Percentiles rank a stretch among this genome's conserved stretches.
phyloP scores from a whole-genome alignment of 2,888 invertebrate genomes.

The Cyaniris semiargus region DNA sequence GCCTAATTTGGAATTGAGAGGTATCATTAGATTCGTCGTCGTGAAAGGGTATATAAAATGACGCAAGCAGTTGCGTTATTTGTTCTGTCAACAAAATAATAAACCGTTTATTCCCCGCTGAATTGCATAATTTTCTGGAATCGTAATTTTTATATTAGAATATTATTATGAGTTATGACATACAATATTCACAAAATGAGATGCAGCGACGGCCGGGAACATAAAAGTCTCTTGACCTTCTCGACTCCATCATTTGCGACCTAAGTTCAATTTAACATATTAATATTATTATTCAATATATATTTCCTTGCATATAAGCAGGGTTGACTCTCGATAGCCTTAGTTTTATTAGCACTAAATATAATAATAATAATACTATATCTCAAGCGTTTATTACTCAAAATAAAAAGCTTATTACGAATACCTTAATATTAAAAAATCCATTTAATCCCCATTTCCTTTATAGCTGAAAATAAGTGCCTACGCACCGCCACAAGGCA shows the following conservation, averaged over 20 bases:
- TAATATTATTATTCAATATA: not conserved
- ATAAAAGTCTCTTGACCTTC: conserved; percentile 5
- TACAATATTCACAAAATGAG: not conserved
- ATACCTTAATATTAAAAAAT: not conserved
- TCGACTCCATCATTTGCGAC: not conserved
- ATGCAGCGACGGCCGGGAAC: not conserved
- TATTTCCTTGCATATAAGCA: not conserved
- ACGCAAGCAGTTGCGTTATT: not conserved
- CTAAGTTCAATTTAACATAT: not conserved
- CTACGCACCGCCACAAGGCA: conserved; percentile 29
- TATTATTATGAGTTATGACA: not conserved
- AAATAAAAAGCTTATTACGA: not conserved
- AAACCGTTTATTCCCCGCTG: not conserved
- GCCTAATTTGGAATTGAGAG: not conserved
- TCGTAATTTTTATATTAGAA: not conserved
- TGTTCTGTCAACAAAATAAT: not conserved
- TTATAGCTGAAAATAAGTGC: conserved; percentile 25
- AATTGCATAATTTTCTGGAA: not conserved
- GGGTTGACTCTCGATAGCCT: not conserved
- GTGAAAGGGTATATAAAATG: not conserved
- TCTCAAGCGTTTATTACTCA: not conserved
- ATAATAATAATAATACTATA: not conserved
- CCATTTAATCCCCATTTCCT: conserved; percentile 19
- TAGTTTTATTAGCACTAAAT: not conserved
- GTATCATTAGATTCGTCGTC: not conserved